These are phyloP conservation scores for Acanthosepion esculentum DNA, from an alignment of 2,888 invertebrate species.

Conservation along the genomic window DNA sequence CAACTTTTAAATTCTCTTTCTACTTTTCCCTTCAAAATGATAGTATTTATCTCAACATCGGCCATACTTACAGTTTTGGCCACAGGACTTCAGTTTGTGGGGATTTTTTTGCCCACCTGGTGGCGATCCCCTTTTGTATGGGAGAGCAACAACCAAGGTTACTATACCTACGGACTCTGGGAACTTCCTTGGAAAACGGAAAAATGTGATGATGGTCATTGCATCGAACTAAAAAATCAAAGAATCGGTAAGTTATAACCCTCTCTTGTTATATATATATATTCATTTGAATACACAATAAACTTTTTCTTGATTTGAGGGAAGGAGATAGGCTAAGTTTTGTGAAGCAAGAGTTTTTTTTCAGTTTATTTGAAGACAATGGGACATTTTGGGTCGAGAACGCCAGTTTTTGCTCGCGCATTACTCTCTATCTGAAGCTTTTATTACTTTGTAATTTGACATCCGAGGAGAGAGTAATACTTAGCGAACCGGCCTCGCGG, in stretches of 20 bases:
- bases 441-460: too few species aligned
- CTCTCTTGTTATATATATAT: too few species aligned
- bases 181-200: slow-evolving; percentile 42
- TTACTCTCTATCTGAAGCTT: too few species aligned
- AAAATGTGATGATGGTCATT: background rate
- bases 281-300: too few species aligned
- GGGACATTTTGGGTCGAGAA: too few species aligned
- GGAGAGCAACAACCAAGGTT: background rate
- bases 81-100: slow-evolving; percentile 43
- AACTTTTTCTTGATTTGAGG: too few species aligned
- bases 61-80: slow-evolving; percentile 42
- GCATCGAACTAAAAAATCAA: background rate
- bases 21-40: background rate
- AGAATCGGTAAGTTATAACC: background rate
- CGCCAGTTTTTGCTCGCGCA: too few species aligned
- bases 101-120: slow-evolving; percentile 43
- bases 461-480: too few species aligned
- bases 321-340: too few species aligned
- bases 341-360: too few species aligned
- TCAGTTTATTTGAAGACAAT: too few species aligned
- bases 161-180: slow-evolving; percentile 36
- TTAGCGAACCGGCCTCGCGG: too few species aligned
- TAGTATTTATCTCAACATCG: background rate
- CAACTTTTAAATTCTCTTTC: background rate
- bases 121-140: background rate